phyloP scores from a whole-genome alignment of 1,140 invertebrate genomes.

The Euwallacea fornicatus region DNA sequence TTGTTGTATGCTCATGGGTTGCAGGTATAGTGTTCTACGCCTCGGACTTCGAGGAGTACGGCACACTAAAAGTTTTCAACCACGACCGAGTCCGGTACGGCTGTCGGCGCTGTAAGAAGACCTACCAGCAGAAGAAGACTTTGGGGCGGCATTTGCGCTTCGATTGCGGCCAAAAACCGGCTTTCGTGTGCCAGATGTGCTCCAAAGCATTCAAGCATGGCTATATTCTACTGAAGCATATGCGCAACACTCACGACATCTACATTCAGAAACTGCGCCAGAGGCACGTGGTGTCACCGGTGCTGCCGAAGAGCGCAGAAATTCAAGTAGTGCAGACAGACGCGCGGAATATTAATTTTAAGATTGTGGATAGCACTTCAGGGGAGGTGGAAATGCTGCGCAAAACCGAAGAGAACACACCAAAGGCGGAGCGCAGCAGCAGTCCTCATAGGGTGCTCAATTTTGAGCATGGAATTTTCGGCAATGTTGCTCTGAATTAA shows the following conservation, averaged over 20 bases:
- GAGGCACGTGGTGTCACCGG: conserved; percentile 26
- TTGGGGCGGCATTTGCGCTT: conserved; percentile 55
- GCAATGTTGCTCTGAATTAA: neutral
- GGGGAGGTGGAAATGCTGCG: neutral
- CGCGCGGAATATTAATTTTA: conserved; percentile 1
- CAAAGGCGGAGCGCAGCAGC: neutral
- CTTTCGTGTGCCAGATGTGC: conserved; percentile 64
- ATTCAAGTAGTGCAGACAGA: conserved; percentile 10
- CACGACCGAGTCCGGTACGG: conserved; percentile 53
- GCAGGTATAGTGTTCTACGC: conserved; percentile 40
- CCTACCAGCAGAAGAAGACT: conserved; percentile 61
- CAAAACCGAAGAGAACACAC: neutral
- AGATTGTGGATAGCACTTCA: neutral
- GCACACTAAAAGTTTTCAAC: conserved; percentile 43
- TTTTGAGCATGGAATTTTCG: conserved; percentile 17
- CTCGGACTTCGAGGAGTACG: conserved; percentile 46
- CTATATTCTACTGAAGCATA: conserved; percentile 57
- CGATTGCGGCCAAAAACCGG: conserved; percentile 66
- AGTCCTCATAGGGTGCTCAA: neutral
- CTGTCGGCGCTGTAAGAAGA: conserved; percentile 63
- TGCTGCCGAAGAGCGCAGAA: neutral
- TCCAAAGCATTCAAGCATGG: conserved; percentile 57
- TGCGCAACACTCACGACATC: conserved; percentile 49
- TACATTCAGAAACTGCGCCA: conserved; percentile 47
- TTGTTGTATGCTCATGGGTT: conserved; percentile 26